A percentile compares a stretch with the other conserved stretches of the same genome.
These are phyloP conservation scores for Muscicapa adusta DNA, from an alignment of 2,113 vertebrate species.

Conservation along the genomic window DNA sequence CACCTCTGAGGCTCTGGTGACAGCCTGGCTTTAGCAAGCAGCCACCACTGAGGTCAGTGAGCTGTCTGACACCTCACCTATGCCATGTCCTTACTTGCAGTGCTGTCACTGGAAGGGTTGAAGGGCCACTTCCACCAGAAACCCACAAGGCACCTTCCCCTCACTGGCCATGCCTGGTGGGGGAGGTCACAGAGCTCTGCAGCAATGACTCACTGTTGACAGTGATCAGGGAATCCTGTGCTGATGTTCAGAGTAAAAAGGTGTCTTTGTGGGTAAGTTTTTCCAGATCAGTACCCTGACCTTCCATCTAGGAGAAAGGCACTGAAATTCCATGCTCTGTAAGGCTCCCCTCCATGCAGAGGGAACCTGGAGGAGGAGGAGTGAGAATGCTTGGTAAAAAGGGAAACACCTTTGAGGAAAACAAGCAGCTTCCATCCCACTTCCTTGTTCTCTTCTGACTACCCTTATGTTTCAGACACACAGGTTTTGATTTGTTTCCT, in stretches of 20 bases:
- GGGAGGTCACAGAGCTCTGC: neutral
- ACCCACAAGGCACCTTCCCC: neutral
- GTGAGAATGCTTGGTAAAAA: neutral
- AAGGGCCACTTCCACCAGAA: neutral
- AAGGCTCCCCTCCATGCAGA: neutral
- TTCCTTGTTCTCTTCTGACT: neutral
- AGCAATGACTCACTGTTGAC: neutral
- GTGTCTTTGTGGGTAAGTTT: neutral
- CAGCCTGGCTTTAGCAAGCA: neutral
- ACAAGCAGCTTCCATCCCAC: neutral
- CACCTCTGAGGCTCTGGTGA: neutral
- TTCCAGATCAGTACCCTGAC: neutral
- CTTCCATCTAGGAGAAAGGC: neutral
- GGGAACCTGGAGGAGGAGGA: neutral
- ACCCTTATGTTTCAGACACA: neutral
- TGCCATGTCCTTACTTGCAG: neutral
- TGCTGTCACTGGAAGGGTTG: rapidly evolving
- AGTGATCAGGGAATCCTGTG: neutral
- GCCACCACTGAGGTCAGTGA: neutral
- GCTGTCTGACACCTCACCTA: neutral
- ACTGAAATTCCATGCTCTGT: neutral
- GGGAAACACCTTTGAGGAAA: neutral
- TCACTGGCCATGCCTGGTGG: neutral
- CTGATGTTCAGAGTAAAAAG: neutral
- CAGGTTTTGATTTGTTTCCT: neutral